Conservation (phyloP, 2,113 vertebrate genomes). For the Scomber colias region DNA sequence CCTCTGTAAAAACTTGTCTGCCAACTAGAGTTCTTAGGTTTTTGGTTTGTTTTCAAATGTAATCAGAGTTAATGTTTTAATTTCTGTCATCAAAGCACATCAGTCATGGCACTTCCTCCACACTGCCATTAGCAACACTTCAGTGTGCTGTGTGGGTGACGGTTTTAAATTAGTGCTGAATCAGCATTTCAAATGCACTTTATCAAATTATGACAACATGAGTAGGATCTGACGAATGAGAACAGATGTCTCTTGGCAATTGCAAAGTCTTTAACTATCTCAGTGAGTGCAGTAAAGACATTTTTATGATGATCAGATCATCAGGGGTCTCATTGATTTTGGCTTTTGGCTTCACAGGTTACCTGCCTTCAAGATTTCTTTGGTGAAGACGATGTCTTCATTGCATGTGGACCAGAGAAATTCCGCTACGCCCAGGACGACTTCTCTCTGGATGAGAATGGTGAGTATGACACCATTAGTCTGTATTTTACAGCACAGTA, state of each 20-base stretch:
- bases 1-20: not conserved
- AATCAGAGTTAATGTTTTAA: not conserved
- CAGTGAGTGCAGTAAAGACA: too few relatives aligned
- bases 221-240: slow-evolving; percentile 5
- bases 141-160: not conserved
- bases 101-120: slow-evolving; percentile 3
- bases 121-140: not conserved
- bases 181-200: slow-evolving; percentile 28
- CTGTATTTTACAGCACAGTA: not conserved
- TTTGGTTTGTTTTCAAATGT: not conserved
- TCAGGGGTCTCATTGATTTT: not conserved
- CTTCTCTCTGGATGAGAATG: slow-evolving; percentile 97
- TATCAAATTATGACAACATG: slow-evolving; percentile 3
- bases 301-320: not conserved
- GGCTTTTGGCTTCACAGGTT: slow-evolving; percentile 82
- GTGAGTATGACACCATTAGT: slow-evolving; percentile 75
- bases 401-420: slow-evolving; percentile 97
- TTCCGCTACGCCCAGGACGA: slow-evolving; percentile 99
- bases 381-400: slow-evolving; percentile 97
- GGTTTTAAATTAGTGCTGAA: slow-evolving; percentile 11
- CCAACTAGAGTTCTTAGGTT: not conserved
- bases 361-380: slow-evolving; percentile 99
- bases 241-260: not conserved
- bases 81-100: not conserved
- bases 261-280: not conserved